Percentiles rank a stretch among this genome's conserved stretches.
These are phyloP conservation scores for Smithornis capensis DNA, from an alignment of 2,113 vertebrate species.

Conservation along the genomic window DNA sequence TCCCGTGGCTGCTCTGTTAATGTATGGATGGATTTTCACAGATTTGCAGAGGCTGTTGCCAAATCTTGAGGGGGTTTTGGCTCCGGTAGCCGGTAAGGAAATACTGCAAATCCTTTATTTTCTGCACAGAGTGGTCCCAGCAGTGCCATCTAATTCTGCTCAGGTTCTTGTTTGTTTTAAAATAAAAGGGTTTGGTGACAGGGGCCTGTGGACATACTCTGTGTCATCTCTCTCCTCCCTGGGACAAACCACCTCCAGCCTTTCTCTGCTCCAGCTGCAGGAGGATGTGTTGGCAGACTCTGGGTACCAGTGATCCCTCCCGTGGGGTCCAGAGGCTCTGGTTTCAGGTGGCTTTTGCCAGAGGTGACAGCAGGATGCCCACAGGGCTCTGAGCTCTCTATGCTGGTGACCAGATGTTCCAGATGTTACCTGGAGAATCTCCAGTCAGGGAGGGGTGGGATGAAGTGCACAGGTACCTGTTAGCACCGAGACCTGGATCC, in stretches of 20 bases:
- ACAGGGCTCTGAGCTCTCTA: not conserved
- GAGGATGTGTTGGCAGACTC: not conserved
- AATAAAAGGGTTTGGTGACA: not conserved
- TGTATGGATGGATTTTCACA: fast-evolving
- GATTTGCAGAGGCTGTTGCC: not conserved
- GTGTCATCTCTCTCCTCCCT: not conserved
- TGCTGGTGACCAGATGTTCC: not conserved
- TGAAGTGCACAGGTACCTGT: not conserved
- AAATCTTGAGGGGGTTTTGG: not conserved
- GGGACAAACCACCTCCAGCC: not conserved
- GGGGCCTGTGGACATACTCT: not conserved
- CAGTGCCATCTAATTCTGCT: not conserved
- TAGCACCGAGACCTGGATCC: not conserved
- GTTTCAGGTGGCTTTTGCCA: not conserved
- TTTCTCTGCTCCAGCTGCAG: not conserved
- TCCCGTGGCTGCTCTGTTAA: not conserved
- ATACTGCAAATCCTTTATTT: not conserved
- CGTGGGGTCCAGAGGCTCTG: not conserved
- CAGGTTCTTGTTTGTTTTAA: not conserved
- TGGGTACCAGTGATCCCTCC: not conserved
- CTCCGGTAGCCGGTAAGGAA: not conserved
- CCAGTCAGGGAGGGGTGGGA: not conserved
- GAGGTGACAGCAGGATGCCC: not conserved
- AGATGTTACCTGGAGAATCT: not conserved
- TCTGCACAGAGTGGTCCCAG: not conserved